Base-by-base conservation (phyloP, 2,888 invertebrate genomes). In the Epicampocera succincta region DNA sequence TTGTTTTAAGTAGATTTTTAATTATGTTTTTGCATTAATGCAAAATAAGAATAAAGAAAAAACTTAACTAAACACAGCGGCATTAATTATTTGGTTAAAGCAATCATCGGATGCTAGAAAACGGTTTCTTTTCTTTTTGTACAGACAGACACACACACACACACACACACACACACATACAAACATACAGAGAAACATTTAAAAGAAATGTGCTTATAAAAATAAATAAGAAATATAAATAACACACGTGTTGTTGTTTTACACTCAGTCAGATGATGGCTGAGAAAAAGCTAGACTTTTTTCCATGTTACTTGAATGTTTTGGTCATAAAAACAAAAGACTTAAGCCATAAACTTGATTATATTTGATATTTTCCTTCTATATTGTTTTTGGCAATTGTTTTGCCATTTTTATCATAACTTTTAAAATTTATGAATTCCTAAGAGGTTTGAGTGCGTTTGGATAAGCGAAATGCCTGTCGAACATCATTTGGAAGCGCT, bases 21-120 rank as follows among this genome's bases (percentile, higher is more conserved):
- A 63, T 76, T 66, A 33, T 58, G 19, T 50, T 80, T 76, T 73
- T 80, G 69, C 69, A 77, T 56, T 40, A 52, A 66, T 60, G 33
- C 40, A 71, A 71, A 74, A 61, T 58, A 46, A 19, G 8, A 44
- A 17, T 25, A 52, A 44, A 25, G 50, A 50, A 76, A 33, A 11
- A 50, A 65, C 56, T 19, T n/a, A 3, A 13, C 13, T 29, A 56
- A 6, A 21, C 44, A n/a, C 21, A 61, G 48, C 54, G 63, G 61
- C 68, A 69, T 72, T 71, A 60, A 71, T 66, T 71, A 46, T 33
- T 61, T 76, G 48, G 42, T 40, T 61, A 72, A 56, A 68, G 52
- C 72, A 73, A 77, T 72, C 76, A 77, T 72, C 76, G 81, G 68
- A 81, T 81, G 68, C 69, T 58, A 44, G 56, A 63, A 46, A 69